Conservation (phyloP, 2,797 vertebrate species). For the Falco naumanni region DNA sequence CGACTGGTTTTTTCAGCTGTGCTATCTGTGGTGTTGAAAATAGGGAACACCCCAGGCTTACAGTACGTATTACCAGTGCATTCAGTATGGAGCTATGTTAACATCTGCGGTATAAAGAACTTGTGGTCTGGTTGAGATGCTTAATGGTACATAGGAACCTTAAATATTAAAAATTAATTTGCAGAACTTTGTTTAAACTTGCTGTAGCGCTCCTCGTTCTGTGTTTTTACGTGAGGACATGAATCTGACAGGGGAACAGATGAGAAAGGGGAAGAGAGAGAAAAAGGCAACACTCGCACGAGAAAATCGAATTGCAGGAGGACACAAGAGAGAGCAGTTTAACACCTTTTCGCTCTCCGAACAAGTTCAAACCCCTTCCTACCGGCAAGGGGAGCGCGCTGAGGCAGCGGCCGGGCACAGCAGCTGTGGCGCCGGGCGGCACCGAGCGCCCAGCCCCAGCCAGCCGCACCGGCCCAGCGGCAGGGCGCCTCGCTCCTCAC, state of each 20-base stretch:
- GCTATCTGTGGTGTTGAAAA: background rate
- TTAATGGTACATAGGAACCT: background rate
- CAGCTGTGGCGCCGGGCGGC: background rate
- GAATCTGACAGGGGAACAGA: background rate
- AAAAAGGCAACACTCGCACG: background rate
- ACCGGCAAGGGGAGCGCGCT: background rate
- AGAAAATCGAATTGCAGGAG: background rate
- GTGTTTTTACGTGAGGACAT: background rate
- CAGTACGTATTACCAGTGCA: background rate
- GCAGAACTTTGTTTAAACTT: background rate
- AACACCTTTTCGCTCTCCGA: background rate
- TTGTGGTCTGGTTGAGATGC: background rate
- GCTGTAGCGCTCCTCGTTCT: background rate
- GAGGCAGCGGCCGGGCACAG: background rate
- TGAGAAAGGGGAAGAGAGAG: background rate
- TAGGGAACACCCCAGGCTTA: fast-evolving
- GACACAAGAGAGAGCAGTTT: background rate
- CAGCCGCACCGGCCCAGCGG: background rate
- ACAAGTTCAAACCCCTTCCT: background rate
- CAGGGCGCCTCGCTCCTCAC: background rate
- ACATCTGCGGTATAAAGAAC: background rate
- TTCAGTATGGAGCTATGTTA: background rate
- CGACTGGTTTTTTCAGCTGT: fast-evolving
- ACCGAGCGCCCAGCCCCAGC: fast-evolving
- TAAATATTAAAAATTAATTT: background rate